Percentiles rank a stretch among this genome's conserved stretches.
Evolutionary conservation across 2,888 invertebrate species (phyloP).

Genomic region (Lampropteryx suffumata): DNA sequence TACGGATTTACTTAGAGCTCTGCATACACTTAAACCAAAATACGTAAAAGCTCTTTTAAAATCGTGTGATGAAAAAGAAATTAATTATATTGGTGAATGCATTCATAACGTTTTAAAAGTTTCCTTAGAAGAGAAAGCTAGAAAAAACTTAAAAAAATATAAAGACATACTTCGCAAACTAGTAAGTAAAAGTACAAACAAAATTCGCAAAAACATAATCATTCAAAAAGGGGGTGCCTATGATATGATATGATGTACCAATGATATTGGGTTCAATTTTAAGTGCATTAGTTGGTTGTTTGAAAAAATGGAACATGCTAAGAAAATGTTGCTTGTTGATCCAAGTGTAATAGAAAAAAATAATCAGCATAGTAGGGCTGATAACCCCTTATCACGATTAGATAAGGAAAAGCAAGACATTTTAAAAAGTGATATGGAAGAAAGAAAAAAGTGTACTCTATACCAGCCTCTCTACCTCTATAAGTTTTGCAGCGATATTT

Average conservation of each 20-base stretch:
- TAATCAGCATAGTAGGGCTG: slow-evolving; percentile 9
- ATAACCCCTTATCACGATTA: slow-evolving; percentile 24
- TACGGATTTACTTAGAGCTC: no score
- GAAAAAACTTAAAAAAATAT: no score
- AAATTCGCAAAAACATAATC: slow-evolving; percentile 29
- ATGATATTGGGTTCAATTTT: slow-evolving; percentile 34
- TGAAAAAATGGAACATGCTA: slow-evolving; percentile 28
- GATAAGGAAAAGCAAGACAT: slow-evolving; percentile 31
- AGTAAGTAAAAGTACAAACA: slow-evolving; percentile 15
- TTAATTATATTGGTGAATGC: no score
- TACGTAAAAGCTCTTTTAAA: no score
- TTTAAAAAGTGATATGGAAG: slow-evolving; percentile 22
- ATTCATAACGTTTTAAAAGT: no score
- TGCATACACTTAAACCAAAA: no score
- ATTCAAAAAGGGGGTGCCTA: slow-evolving; percentile 37
- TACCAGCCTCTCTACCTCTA: no score
- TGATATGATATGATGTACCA: slow-evolving; percentile 31
- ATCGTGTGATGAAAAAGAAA: no score
- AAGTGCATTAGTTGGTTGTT: slow-evolving; percentile 24
- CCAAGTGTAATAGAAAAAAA: slow-evolving; percentile 26
- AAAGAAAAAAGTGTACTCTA: slow-evolving; percentile 33
- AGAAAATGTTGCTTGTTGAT: slow-evolving; percentile 29
- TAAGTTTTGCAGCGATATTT: slow-evolving; percentile 37
- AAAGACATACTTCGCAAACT: slow-evolving; percentile 4
- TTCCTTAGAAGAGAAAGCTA: no score